Conservation (phyloP, 2,888 invertebrate species). For the Zygothrica quintamaculata region DNA sequence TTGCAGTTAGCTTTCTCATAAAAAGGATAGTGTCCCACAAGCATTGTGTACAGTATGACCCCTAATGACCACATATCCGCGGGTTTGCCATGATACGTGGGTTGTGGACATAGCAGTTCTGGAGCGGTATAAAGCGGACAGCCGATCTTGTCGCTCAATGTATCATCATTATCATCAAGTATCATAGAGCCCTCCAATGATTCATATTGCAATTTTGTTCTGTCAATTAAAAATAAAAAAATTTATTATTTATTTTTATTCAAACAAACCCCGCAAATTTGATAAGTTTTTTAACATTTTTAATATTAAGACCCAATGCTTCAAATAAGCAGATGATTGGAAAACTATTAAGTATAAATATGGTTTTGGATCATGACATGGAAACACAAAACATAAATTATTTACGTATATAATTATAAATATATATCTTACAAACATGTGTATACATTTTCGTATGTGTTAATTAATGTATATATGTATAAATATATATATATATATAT, state of each 20-base stretch:
- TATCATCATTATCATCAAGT: conserved; percentile 81
- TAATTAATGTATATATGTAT: no score
- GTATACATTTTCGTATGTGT: conserved; percentile 2
- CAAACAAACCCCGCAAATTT: no score
- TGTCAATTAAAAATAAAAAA: conserved; percentile 53
- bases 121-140: conserved; percentile 84
- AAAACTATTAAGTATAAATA: no score
- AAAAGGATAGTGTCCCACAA: conserved; percentile 84
- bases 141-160: conserved; percentile 83
- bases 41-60: conserved; percentile 83
- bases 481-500: conserved; percentile 49
- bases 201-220: conserved; percentile 84
- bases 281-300: no score
- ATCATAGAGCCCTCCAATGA: conserved; percentile 84
- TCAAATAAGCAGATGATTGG: no score
- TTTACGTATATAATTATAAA: conserved; percentile 50
- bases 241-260: no score
- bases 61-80: conserved; percentile 84
- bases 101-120: conserved; percentile 81
- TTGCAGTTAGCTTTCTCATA: conserved; percentile 83
- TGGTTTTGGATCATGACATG: background rate
- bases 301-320: no score
- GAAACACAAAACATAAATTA: conserved; percentile 23
- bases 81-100: conserved; percentile 83
- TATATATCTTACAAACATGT: conserved; percentile 28